These are phyloP conservation scores for Sander vitreus DNA, from an alignment of 2,113 vertebrate species.

Conservation along the genomic window DNA sequence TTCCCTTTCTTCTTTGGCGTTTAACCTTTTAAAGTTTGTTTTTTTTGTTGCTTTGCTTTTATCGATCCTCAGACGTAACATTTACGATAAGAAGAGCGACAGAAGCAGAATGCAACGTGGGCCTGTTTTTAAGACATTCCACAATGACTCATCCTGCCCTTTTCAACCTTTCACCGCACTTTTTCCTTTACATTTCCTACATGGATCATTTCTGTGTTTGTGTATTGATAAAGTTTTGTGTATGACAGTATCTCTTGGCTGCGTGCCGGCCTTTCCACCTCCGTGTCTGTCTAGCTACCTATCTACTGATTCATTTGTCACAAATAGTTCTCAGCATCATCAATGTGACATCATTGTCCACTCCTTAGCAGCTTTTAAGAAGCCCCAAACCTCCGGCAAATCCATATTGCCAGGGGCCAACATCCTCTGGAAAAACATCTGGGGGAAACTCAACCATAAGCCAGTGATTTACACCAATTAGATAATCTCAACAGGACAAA, in stretches of 20 bases:
- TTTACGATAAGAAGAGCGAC: neutral
- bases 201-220: neutral
- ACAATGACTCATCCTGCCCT: conserved; percentile 23
- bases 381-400: conserved; percentile 23
- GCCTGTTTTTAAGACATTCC: conserved; percentile 27
- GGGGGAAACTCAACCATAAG: conserved; percentile 56
- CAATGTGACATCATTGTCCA: conserved; percentile 53
- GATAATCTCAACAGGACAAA: conserved; percentile 75
- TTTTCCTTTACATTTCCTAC: conserved; percentile 12
- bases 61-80: neutral
- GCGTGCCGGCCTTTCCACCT: neutral
- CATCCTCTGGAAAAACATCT: conserved; percentile 76
- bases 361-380: conserved; percentile 34
- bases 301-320: conserved; percentile 50
- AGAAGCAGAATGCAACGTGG: neutral
- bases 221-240: neutral
- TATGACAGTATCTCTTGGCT: neutral
- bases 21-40: conserved; percentile 55
- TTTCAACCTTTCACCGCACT: neutral
- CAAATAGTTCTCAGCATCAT: conserved; percentile 40
- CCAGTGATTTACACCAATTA: conserved; percentile 74
- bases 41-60: neutral
- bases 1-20: conserved; percentile 24
- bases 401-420: conserved; percentile 50
- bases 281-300: conserved; percentile 4